Evolutionary conservation across 2,113 vertebrate genomes (phyloP), one percentile per base, ranked within the genome.

Genomic region (Gymnarchus niloticus): DNA sequence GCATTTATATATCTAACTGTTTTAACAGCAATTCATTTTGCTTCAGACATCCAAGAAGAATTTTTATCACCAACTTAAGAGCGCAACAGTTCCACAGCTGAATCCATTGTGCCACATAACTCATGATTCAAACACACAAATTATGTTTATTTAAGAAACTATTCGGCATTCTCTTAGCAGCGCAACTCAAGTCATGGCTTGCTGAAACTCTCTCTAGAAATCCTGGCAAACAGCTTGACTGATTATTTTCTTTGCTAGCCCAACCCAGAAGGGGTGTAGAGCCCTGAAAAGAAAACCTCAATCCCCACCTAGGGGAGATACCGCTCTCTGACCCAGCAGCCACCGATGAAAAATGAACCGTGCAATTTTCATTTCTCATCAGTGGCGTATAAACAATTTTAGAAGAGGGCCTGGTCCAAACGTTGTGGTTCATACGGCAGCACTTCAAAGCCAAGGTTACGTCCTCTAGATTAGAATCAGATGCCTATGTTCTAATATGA

Each of bases 381-480:
- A 51, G 76, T 56, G 83, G 86, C 76, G 49, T 46, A 87, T 44
- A 56, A 87, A 81, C 46, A 84, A 69, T 65, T 48, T 56, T 80
- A 57, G 25, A n/a, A 65, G 25, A 83, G 48, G 41, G 69, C 28
- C 56, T 37, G 85, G 46, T 59, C 85, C 69, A 80, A 84, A 56
- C 48, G 46, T 28, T 56, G 54, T 19, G 56, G 84, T 44, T 87
- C 41, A 23, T 37, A 33, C 46, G n/a, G 46, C 86, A 21, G 83
- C 0, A 21, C 61, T 80, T 88, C 84, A 86, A 86, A 88, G 84
- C 87, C 87, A 33, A 54, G 51, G 49, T 56, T 86, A 56, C 33
- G 54, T 87, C 54, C 69, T 86, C 81, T 44, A 76, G 76, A 88
- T 84, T 28, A 83, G 84, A 88, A 84, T 88, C 87, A 88, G 52